Conservation (phyloP, 2,113 vertebrate genomes). For the Meleagris gallopavo region DNA sequence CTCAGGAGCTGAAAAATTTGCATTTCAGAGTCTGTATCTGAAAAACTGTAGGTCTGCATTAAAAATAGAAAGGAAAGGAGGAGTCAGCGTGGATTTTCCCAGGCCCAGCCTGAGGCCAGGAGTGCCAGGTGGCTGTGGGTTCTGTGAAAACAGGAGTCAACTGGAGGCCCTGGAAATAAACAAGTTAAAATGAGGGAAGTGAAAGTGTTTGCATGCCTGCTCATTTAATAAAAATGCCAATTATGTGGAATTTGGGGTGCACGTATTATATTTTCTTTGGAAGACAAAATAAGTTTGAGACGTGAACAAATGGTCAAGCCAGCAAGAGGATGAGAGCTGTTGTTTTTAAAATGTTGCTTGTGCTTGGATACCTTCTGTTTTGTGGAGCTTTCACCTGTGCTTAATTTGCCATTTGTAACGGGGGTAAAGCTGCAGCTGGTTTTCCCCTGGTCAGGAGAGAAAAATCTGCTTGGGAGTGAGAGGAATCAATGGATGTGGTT, state of each 20-base stretch:
- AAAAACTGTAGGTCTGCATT: conserved; percentile 40
- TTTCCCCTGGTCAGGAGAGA: neutral
- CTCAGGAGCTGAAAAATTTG: conserved; percentile 1
- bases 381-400: neutral
- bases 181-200: neutral
- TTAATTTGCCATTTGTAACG: neutral
- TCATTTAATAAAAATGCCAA: neutral
- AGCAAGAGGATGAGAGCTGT: neutral
- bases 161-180: neutral
- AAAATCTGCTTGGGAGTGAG: neutral
- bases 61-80: conserved; percentile 41
- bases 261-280: neutral
- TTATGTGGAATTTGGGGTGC: neutral
- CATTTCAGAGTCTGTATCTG: conserved; percentile 36
- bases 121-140: neutral
- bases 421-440: neutral
- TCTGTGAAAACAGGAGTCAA: neutral
- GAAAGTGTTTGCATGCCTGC: neutral
- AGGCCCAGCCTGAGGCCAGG: neutral
- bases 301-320: neutral
- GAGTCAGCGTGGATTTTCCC: conserved; percentile 55
- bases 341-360: neutral
- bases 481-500: fast-evolving
- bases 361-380: neutral
- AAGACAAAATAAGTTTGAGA: neutral